phyloP scores from a whole-genome alignment of 2,113 vertebrate genomes.

The Cavia porcellus region DNA sequence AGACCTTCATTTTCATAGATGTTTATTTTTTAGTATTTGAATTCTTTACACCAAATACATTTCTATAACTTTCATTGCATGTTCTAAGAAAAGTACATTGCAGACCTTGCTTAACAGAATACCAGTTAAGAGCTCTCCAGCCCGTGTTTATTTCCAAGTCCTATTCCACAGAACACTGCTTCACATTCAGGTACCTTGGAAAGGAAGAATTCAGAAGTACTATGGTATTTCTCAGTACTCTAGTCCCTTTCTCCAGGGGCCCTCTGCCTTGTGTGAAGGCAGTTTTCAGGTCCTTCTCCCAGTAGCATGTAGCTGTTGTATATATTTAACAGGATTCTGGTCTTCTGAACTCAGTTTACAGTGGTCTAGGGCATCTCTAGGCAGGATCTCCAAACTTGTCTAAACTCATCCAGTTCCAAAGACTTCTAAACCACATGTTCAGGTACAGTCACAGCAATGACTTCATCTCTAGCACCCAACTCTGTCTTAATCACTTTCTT shows the following conservation, averaged over 20 bases:
- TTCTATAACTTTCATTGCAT: not conserved
- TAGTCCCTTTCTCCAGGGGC: not conserved
- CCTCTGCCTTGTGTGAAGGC: not conserved
- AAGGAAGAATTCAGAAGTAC: not conserved
- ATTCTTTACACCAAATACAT: not conserved
- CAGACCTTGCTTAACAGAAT: not conserved
- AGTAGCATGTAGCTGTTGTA: not conserved
- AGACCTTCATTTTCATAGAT: not conserved
- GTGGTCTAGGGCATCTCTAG: not conserved
- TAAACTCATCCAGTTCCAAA: not conserved
- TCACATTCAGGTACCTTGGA: too few species aligned
- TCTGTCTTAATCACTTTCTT: not conserved
- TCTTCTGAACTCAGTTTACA: not conserved
- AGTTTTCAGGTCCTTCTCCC: not conserved
- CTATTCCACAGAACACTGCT: not conserved
- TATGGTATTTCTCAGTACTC: not conserved
- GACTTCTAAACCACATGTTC: not conserved
- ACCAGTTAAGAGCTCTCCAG: not conserved
- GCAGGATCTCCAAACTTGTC: not conserved
- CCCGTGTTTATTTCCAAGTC: not conserved
- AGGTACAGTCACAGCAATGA: not conserved
- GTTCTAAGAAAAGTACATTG: not conserved
- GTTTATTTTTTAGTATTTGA: not conserved
- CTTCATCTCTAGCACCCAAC: not conserved
- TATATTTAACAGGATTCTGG: not conserved